Evolutionary conservation across 2,113 vertebrate species (phyloP).

Genomic region (Phoxinus phoxinus): DNA sequence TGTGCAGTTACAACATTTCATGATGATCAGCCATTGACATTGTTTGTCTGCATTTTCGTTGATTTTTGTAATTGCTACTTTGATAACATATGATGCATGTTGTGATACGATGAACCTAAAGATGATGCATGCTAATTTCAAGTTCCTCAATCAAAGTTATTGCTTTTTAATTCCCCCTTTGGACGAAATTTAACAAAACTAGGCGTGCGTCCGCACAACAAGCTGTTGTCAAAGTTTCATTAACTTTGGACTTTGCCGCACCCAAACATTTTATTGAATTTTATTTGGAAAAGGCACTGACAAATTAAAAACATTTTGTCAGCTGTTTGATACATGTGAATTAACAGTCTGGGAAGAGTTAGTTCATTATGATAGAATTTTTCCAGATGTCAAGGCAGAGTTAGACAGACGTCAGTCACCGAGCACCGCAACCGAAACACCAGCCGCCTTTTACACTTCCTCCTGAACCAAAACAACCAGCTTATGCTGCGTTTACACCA

Average conservation of each 20-base stretch:
- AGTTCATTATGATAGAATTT: neutral
- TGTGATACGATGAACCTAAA: too few relatives aligned
- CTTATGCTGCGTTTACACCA: too few relatives aligned
- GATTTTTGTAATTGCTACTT: neutral
- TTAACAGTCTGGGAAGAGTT: neutral
- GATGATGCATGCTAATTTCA: too few relatives aligned
- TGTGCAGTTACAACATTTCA: neutral
- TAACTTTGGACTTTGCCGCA: neutral
- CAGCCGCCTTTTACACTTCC: too few relatives aligned
- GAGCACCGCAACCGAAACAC: too few relatives aligned
- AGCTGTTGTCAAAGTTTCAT: neutral
- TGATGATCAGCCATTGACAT: neutral
- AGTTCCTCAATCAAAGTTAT: neutral
- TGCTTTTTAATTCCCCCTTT: neutral
- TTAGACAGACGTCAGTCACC: too few relatives aligned
- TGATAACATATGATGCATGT: too few relatives aligned
- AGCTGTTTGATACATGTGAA: neutral
- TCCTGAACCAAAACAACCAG: too few relatives aligned
- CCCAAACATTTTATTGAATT: neutral
- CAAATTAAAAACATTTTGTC: too few relatives aligned
- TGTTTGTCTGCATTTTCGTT: neutral
- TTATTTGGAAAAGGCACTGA: too few relatives aligned
- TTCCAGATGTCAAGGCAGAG: neutral
- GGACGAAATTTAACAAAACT: neutral
- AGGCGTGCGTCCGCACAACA: neutral